Conservation (phyloP, 2,888 invertebrate species). For the Euzophera pinguis region DNA sequence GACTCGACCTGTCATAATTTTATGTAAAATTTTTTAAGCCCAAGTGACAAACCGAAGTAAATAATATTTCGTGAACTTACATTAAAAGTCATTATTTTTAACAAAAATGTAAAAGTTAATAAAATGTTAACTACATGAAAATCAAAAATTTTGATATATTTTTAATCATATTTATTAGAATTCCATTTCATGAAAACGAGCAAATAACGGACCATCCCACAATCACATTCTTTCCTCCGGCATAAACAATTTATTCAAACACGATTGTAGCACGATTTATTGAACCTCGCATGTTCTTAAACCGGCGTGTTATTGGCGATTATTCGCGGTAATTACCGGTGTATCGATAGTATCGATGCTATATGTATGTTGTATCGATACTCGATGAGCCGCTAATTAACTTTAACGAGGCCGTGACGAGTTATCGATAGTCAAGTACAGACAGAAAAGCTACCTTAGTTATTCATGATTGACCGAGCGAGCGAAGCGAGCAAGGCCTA, state of each 20-base stretch:
- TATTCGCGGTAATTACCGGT: conserved; percentile 7
- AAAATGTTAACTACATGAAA: too few species aligned
- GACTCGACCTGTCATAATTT: too few species aligned
- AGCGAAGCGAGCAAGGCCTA: too few species aligned
- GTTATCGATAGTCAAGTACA: neutral
- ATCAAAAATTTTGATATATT: too few species aligned
- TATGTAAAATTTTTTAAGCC: too few species aligned
- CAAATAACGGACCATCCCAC: neutral
- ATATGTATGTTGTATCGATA: neutral
- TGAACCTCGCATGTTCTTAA: neutral
- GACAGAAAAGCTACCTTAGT: neutral
- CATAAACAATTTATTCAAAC: conserved; percentile 3
- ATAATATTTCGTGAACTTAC: too few species aligned
- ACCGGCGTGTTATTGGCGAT: neutral
- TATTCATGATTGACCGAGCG: too few species aligned
- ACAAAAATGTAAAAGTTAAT: too few species aligned
- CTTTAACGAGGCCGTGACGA: conserved; percentile 3
- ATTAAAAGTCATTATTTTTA: too few species aligned
- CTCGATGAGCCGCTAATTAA: conserved; percentile 2
- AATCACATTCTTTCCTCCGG: neutral
- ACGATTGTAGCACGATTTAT: conserved; percentile 1
- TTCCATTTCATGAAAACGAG: neutral
- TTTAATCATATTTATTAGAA: too few species aligned
- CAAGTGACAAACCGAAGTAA: too few species aligned
- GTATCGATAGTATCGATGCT: neutral